Evolutionary conservation across 1,140 invertebrate genomes (phyloP).

Genomic region (Bombus pyrosoma): DNA sequence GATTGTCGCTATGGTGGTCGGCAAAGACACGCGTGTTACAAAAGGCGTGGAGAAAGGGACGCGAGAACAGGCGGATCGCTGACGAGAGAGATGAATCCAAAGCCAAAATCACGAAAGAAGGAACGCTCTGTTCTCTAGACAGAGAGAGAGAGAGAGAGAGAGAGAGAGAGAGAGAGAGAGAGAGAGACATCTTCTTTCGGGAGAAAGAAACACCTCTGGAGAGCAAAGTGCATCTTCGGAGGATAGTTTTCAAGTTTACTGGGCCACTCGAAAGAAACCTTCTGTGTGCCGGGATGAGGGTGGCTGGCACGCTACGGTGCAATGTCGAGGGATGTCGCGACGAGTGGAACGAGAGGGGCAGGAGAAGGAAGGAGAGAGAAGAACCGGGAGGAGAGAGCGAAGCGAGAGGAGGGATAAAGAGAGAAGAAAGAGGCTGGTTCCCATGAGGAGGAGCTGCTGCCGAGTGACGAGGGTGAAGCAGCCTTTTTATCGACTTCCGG

Average conservation of each 20-base stretch:
- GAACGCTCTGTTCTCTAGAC: background rate
- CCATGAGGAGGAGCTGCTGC: constrained; percentile 72
- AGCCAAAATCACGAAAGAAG: background rate
- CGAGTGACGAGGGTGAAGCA: constrained; percentile 82
- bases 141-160: no score
- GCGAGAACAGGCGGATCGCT: no score
- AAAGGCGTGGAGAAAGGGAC: no score
- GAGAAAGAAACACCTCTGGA: constrained; percentile 23
- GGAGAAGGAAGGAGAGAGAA: constrained; percentile 23
- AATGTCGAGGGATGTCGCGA: background rate
- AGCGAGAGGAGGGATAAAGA: constrained; percentile 16
- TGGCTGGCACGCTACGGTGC: background rate
- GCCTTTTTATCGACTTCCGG: constrained; percentile 83
- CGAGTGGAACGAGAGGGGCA: background rate
- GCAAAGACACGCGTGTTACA: no score
- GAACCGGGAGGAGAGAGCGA: constrained; percentile 10
- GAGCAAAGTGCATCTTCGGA: constrained; percentile 41
- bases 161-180: background rate
- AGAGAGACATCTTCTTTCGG: background rate
- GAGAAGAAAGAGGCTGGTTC: constrained; percentile 65
- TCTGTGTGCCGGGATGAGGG: constrained; percentile 21
- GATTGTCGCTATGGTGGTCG: rapidly evolving
- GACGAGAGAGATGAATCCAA: no score
- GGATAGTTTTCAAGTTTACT: constrained; percentile 46
- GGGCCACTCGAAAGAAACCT: constrained; percentile 34